Conservation (phyloP, 2,888 invertebrate species). For the Platycheirus albimanus region DNA sequence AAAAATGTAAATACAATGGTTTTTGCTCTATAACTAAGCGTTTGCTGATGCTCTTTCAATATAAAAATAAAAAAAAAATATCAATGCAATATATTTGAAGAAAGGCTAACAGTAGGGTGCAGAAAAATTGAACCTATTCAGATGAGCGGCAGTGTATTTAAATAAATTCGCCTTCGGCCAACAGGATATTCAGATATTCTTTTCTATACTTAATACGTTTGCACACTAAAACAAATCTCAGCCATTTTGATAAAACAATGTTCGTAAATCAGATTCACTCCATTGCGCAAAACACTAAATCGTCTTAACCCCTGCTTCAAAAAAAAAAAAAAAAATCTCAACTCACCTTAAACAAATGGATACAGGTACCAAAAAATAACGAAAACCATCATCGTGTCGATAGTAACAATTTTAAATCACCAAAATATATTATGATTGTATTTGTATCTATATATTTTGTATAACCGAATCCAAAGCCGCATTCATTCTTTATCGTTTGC, state of each 20-base stretch:
- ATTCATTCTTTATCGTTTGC: constrained; percentile 23
- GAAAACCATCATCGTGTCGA: constrained; percentile 64
- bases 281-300: constrained; percentile 64
- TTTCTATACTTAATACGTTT: no score
- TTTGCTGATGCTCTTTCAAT: no score
- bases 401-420: constrained; percentile 69
- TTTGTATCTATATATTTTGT: constrained; percentile 9
- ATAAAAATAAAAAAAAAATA: no score
- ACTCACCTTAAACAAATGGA: neutral
- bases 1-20: no score
- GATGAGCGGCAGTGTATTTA: constrained; percentile 52
- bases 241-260: neutral
- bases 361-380: constrained; percentile 17
- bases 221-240: no score
- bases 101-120: no score
- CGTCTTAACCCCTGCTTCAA: constrained; percentile 51
- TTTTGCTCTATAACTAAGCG: no score
- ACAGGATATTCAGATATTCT: neutral
- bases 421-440: constrained; percentile 63
- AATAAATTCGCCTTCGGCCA: no score
- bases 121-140: constrained; percentile 43
- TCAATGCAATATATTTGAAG: no score
- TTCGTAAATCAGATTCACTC: constrained; percentile 60
- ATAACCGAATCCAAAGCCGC: constrained; percentile 12
- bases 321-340: constrained; percentile 13